Percentiles rank a stretch among this genome's conserved stretches.
Evolutionary conservation across 2,888 invertebrate species (phyloP).

Genomic region (Pollenia amentaria): DNA sequence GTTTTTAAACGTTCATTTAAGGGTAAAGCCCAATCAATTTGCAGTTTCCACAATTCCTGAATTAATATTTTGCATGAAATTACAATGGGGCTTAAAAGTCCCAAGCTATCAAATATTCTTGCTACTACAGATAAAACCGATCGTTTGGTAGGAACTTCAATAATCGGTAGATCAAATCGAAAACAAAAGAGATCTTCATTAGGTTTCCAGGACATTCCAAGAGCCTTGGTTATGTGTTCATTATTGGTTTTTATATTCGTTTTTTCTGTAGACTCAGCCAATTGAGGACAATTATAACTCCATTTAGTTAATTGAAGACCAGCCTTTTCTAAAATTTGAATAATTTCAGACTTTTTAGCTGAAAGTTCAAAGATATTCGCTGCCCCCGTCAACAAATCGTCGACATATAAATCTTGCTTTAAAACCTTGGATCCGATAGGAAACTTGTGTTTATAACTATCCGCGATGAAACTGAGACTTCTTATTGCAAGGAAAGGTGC

Average conservation of each 20-base stretch:
- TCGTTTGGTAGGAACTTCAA: constrained; percentile 26
- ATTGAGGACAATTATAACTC: background rate
- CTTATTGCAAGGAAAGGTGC: constrained; percentile 3
- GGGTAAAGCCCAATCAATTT: constrained; percentile 51
- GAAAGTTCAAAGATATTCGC: constrained; percentile 1
- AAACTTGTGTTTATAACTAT: background rate
- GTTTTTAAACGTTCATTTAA: constrained; percentile 1
- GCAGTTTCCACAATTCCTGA: constrained; percentile 63
- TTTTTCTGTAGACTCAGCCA: background rate
- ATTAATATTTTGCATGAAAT: no score
- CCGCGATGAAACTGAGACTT: background rate
- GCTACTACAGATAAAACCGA: no score
- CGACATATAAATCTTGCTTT: background rate
- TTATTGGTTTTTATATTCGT: background rate
- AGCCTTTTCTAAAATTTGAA: constrained; percentile 13
- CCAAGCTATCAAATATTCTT: no score
- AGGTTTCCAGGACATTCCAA: constrained; percentile 35
- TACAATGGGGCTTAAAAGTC: no score
- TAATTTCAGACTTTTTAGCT: constrained; percentile 34
- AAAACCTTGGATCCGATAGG: background rate
- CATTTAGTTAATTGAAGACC: constrained; percentile 20
- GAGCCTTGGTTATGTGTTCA: constrained; percentile 19
- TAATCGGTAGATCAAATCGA: constrained; percentile 37
- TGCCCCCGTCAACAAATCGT: background rate
- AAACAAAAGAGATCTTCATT: constrained; percentile 31